Evolutionary conservation across 1,140 invertebrate genomes (phyloP), one percentile per base, ranked within the genome.

Genomic region (Aricia agestis): DNA sequence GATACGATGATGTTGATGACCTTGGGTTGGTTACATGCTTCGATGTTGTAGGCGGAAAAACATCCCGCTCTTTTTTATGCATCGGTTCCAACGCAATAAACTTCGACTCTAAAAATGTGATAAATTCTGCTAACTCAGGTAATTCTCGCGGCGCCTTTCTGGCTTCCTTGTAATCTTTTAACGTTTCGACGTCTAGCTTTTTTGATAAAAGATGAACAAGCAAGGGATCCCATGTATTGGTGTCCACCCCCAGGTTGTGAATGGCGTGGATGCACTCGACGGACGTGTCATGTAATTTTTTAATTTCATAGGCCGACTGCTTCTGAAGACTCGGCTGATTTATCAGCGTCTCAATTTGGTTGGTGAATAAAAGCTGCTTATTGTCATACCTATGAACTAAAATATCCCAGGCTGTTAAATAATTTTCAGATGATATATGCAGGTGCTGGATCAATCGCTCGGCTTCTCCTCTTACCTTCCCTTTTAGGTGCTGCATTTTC

Each of bases 181-280:
- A 73, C 0, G 74, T 71, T 32, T 76, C 25, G 13, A 18, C 2
- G 17, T 76, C 70, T 25, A 76, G 61, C 67, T 76, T 76, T 67
- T 76, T 71, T 25, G 66, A 67, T 57, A 76, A n/a, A 11, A 76
- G 6, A 67, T 76, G 72, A 31, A 73, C 74, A 25, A 73, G 41
- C 2, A 73, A 36, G 11, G 74, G 72, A 67, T 76, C 74, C 74
- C 74, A 76, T 19, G 69, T 71, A 10, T 65, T 69, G n/a, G 70
- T 77, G 59, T 77, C 68, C 5, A 76, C 69, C 5, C 72, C 72
- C 18, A 76, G 68, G 25, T 72, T 76, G 67, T 74, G 52, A 3
- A 76, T 74, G 7, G 66, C 63, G 57, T 72, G 70, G n/a, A 76
- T 74, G 17, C 70, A 66, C 45, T 74, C 75, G 10, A 42, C 58